phyloP scores from a whole-genome alignment of 2,113 vertebrate genomes.

The Anoura caudifer region DNA sequence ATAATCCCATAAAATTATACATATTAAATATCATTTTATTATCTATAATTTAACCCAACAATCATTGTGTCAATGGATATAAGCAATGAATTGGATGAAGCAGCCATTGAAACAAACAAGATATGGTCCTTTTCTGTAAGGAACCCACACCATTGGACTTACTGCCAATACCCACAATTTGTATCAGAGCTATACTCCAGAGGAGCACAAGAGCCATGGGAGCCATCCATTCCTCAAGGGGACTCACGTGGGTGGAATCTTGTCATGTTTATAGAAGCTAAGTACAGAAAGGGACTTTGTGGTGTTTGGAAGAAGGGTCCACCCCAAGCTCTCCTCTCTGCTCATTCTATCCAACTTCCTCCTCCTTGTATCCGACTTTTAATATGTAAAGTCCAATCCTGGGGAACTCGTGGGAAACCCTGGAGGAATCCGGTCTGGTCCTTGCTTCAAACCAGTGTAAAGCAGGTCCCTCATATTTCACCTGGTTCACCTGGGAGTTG shows the following conservation, averaged over 20 bases:
- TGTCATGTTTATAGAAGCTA: not conserved
- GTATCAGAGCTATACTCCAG: not conserved
- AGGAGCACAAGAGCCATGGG: not conserved
- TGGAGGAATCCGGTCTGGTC: not conserved
- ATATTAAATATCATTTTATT: not conserved
- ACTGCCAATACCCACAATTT: not conserved
- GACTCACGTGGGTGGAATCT: not conserved
- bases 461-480: not conserved
- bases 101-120: not conserved
- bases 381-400: not conserved
- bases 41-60: not conserved
- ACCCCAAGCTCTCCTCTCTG: not conserved
- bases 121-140: not conserved
- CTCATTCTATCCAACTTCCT: not conserved
- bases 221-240: not conserved
- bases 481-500: not conserved
- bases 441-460: not conserved
- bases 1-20: not conserved
- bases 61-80: not conserved
- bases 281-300: not conserved
- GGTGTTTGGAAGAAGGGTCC: not conserved
- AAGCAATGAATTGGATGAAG: not conserved
- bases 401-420: not conserved
- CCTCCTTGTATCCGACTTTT: not conserved
- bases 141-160: not conserved